Evolutionary conservation across 2,888 invertebrate genomes (phyloP), one percentile per base, ranked within the genome.

Genomic region (Oscheius onirici): DNA sequence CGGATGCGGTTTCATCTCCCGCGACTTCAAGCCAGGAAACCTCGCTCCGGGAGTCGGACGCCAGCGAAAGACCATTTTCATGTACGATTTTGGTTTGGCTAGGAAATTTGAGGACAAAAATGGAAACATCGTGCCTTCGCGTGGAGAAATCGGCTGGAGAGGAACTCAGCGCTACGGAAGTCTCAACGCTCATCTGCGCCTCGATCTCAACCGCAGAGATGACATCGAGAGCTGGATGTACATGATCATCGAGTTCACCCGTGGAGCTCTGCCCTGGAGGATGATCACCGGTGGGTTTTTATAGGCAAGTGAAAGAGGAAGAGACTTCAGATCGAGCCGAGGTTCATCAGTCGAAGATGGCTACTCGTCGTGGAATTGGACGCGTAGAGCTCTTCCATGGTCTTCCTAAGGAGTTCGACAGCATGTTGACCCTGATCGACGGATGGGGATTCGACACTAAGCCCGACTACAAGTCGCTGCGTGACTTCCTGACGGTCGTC

Each of bases 21-120:
- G 84, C 51, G 84, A 84, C 76, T 74, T 84, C 44, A 84, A 84
- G 68, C 83, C 84, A 3, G 81, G 83, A 65, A 84, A 84, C 55
- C 82, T 84, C 57, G 84, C 83, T 10, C 80, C 82, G 8, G 84
- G 84, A 26, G 63, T 72, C 57, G 75, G 78, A 41, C 70, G 75
- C 3, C 72, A 79, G 49, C 49, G 58, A 8, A 75, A 76, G 10
- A 78, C 74, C 1, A 78, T 81, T 17, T 83, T 74, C 68, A 72
- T 81, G 77, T 79, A 75, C 72, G 80, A 82, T 69, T 83, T 83
- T 49, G 83, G 83, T 0, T 70, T 83, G 26, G 82, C 83, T 0
- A 55, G 80, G n/a, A 70, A 71, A 54, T 83, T 79, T 55, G 34
- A 78, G 17, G 79, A 76, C 68, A 74, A 73, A 63, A 70, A 57